Evolutionary conservation across 2,113 vertebrate species (phyloP).

Genomic region (Otolemur garnettii): DNA sequence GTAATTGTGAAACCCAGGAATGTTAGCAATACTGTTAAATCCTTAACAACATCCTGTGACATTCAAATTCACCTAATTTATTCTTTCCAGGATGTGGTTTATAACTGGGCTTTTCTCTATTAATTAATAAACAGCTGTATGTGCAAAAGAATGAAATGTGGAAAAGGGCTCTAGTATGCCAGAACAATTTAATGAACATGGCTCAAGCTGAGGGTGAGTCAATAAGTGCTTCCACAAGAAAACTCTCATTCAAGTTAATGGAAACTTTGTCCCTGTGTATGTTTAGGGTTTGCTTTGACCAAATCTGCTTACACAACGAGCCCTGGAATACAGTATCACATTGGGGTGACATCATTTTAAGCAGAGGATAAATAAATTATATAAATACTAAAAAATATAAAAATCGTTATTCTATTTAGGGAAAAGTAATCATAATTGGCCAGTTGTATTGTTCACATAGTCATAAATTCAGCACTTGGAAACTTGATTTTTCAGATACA

Average conservation of each 20-base stretch:
- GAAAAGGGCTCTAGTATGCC: neutral
- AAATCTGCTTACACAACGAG: neutral
- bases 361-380: neutral
- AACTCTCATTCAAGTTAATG: neutral
- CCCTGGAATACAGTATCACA: neutral
- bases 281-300: neutral
- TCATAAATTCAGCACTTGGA: neutral
- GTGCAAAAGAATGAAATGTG: slow-evolving; percentile 48
- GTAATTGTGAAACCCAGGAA: slow-evolving; percentile 31
- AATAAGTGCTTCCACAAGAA: neutral
- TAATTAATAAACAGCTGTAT: slow-evolving; percentile 60
- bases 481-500: slow-evolving; percentile 60
- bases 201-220: neutral
- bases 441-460: slow-evolving; percentile 30
- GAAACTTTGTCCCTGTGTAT: neutral
- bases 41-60: neutral
- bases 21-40: slow-evolving; percentile 58
- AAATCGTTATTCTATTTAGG: slow-evolving; percentile 40
- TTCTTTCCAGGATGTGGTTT: slow-evolving; percentile 63
- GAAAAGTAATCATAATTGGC: neutral
- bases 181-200: slow-evolving; percentile 37
- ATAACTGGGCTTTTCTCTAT: slow-evolving; percentile 60
- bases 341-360: neutral
- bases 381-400: neutral
- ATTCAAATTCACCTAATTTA: slow-evolving; percentile 68